Percentiles rank a stretch among this genome's conserved stretches.
These are phyloP conservation scores for Iselma pallidipennis DNA, from an alignment of 2,888 invertebrate genomes.

Conservation along the genomic window DNA sequence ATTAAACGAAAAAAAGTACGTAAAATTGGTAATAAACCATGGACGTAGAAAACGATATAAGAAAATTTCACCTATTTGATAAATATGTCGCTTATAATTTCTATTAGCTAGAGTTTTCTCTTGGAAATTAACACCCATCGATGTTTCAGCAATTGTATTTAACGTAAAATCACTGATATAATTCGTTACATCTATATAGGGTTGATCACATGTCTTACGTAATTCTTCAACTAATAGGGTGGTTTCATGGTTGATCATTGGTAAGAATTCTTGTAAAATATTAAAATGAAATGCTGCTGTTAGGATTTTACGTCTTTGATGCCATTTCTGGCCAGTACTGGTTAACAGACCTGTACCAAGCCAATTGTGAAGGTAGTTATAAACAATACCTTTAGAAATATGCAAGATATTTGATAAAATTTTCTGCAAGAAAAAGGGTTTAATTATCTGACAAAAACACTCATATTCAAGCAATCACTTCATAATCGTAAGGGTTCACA, in stretches of 20 bases:
- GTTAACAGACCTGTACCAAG: constrained; percentile 11
- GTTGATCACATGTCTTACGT: constrained; percentile 30
- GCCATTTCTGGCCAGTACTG: constrained; percentile 54
- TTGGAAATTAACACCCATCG: constrained; percentile 29
- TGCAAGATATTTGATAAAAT: constrained; percentile 7
- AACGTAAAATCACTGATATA: constrained; percentile 59
- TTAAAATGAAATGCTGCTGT: constrained; percentile 56
- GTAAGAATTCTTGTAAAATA: constrained; percentile 48
- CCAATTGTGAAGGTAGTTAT: constrained; percentile 6
- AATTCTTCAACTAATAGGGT: constrained; percentile 37
- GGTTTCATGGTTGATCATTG: constrained; percentile 48
- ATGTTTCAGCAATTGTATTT: constrained; percentile 58
- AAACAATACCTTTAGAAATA: constrained; percentile 5
- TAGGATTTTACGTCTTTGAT: constrained; percentile 50
- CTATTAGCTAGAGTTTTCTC: constrained; percentile 22
- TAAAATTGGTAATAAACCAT: constrained; percentile 28
- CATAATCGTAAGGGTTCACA: constrained; percentile 2
- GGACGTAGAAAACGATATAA: constrained; percentile 30
- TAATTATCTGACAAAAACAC: background rate
- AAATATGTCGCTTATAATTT: constrained; percentile 25
- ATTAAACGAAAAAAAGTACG: constrained; percentile 16
- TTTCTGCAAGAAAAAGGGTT: background rate
- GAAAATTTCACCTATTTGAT: constrained; percentile 33
- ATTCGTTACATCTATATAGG: constrained; percentile 53
- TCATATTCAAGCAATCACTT: background rate